A percentile compares a stretch with the other conserved stretches of the same genome.
These are phyloP conservation scores for Odontamblyopus lacepedii DNA, from an alignment of 2,797 vertebrate genomes.

Conservation along the genomic window DNA sequence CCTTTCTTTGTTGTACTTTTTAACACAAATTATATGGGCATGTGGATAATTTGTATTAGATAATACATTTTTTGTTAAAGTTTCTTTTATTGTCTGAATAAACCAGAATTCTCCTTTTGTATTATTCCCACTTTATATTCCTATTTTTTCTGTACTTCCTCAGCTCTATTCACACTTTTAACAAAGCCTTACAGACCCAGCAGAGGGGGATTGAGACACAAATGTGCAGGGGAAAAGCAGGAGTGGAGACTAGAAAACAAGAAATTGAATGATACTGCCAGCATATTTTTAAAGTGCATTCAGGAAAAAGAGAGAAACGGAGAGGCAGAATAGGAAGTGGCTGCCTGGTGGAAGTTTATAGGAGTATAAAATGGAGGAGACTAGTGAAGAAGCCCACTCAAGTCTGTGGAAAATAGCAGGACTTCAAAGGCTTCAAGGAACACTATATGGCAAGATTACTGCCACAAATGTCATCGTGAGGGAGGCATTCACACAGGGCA, in stretches of 20 bases:
- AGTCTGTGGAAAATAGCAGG: conserved; percentile 38
- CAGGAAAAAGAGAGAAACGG: conserved; percentile 13
- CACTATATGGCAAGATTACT: conserved; percentile 69
- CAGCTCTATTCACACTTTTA: conserved; percentile 53
- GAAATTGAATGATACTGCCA: conserved; percentile 38
- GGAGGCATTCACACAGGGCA: conserved; percentile 36
- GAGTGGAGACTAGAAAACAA: conserved; percentile 26
- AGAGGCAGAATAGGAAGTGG: conserved; percentile 9
- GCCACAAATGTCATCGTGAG: conserved; percentile 68
- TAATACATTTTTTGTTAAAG: no score
- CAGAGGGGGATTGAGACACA: conserved; percentile 13
- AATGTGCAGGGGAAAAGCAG: conserved; percentile 8
- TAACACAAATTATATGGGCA: no score
- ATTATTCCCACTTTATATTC: conserved; percentile 55
- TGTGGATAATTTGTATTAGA: no score
- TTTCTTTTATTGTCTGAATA: conserved; percentile 37
- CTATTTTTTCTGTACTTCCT: conserved; percentile 42
- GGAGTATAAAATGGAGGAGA: conserved; percentile 16
- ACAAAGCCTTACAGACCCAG: conserved; percentile 51
- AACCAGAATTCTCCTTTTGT: conserved; percentile 48
- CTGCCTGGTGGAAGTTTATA: conserved; percentile 22
- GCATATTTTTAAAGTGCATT: conserved; percentile 18
- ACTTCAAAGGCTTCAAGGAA: conserved; percentile 68
- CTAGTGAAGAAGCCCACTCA: conserved; percentile 27
- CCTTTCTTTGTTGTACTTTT: no score